These are phyloP conservation scores for Phymorhynchus buccinoides DNA, from an alignment of 1,140 invertebrate species.

Conservation along the genomic window DNA sequence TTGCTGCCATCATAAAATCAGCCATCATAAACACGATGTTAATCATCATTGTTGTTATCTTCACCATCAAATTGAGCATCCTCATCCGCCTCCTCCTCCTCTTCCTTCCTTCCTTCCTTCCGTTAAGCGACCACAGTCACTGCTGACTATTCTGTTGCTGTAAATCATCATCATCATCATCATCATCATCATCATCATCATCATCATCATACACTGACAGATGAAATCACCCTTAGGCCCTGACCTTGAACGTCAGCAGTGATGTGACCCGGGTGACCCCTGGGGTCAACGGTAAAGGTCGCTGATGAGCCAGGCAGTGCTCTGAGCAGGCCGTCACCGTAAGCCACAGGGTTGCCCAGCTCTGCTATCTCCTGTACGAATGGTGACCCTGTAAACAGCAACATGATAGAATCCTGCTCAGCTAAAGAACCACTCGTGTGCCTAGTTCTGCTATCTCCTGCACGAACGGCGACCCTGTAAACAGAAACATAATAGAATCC, in stretches of 20 bases:
- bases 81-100: no score
- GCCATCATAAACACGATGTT: no score
- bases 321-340: slow-evolving; percentile 68
- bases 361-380: slow-evolving; percentile 68
- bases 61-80: no score
- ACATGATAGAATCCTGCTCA: no score
- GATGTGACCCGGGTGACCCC: slow-evolving; percentile 71
- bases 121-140: no score
- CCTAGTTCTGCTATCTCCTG: slow-evolving; percentile 66
- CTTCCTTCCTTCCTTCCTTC: no score
- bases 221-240: not conserved
- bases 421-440: no score
- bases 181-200: not conserved
- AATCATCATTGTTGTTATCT: no score
- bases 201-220: not conserved
- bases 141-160: no score
- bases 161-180: slow-evolving; percentile 21
- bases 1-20: no score
- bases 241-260: slow-evolving; percentile 67
- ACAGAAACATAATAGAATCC: no score
- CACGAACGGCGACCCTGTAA: slow-evolving; percentile 65
- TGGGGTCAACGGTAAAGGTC: slow-evolving; percentile 73
- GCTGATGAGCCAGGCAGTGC: slow-evolving; percentile 66
- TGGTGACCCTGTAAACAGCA: slow-evolving; percentile 61
- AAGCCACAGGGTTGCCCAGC: slow-evolving; percentile 57